phyloP scores from a whole-genome alignment of 2,888 invertebrate species.

The Nymphalis urticae region DNA sequence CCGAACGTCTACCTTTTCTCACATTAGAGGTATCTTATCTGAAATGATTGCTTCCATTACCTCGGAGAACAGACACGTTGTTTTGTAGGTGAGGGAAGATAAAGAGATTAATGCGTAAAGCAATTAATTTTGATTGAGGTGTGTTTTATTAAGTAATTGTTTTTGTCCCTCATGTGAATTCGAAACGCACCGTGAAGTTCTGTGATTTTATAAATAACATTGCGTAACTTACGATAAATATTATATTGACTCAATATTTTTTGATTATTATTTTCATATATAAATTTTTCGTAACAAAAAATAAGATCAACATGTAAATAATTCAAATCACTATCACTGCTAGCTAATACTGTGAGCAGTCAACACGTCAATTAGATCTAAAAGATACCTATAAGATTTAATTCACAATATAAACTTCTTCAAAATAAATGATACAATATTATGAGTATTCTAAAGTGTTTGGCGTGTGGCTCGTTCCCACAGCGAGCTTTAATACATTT shows the following conservation, averaged over 20 bases:
- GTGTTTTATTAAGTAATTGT: slow-evolving; percentile 79
- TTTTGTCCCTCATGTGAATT: slow-evolving; percentile 74
- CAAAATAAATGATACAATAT: slow-evolving; percentile 45
- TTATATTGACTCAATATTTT: no score
- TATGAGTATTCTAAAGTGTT: slow-evolving; percentile 56
- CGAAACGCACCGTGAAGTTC: slow-evolving; percentile 63
- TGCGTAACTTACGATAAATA: slow-evolving; percentile 22
- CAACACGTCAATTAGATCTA: slow-evolving; percentile 25
- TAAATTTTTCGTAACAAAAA: no score
- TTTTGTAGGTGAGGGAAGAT: slow-evolving; percentile 74
- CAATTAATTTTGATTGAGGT: slow-evolving; percentile 82
- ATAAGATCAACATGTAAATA: no score
- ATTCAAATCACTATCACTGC: background rate
- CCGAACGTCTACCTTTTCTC: slow-evolving; percentile 78
- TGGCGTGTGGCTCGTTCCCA: slow-evolving; percentile 72
- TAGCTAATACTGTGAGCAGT: background rate
- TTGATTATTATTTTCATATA: no score
- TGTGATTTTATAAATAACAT: slow-evolving; percentile 50
- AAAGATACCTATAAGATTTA: slow-evolving; percentile 21
- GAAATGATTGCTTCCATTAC: slow-evolving; percentile 81
- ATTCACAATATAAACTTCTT: slow-evolving; percentile 29
- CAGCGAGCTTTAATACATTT: slow-evolving; percentile 78
- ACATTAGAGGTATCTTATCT: slow-evolving; percentile 81
- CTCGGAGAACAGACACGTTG: slow-evolving; percentile 73
- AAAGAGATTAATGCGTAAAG: slow-evolving; percentile 81